These are phyloP conservation scores for Hoplodrina blanda DNA, from an alignment of 2,888 invertebrate species.

Conservation along the genomic window DNA sequence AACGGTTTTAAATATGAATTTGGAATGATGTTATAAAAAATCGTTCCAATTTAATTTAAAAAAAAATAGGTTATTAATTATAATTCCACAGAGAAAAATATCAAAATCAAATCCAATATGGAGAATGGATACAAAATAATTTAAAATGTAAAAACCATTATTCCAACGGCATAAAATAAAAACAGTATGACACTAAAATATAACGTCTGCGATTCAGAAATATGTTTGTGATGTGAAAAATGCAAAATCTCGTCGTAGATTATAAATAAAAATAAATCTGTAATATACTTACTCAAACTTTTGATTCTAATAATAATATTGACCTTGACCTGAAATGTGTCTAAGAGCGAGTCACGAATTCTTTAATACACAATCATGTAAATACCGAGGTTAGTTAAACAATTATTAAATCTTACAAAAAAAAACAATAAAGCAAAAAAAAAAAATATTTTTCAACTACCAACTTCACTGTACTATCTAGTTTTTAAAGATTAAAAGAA, in stretches of 20 bases:
- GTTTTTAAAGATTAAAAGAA: too few relatives aligned
- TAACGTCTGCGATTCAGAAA: background rate
- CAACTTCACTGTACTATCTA: too few relatives aligned
- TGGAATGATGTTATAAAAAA: background rate
- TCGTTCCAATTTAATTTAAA: too few relatives aligned
- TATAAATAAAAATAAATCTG: background rate
- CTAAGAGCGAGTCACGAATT: slow-evolving; percentile 33
- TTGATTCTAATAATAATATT: slow-evolving; percentile 26
- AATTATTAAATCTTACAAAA: background rate
- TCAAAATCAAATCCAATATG: background rate
- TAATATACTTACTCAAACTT: slow-evolving; percentile 11
- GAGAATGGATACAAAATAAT: background rate
- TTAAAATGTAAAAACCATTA: background rate
- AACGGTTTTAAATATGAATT: background rate
- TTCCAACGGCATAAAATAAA: background rate
- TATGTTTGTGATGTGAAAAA: background rate
- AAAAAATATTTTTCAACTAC: background rate
- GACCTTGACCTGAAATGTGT: slow-evolving; percentile 25
- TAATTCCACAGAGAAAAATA: too few relatives aligned
- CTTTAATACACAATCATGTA: slow-evolving; percentile 6
- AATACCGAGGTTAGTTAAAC: slow-evolving; percentile 16
- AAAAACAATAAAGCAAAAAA: background rate
- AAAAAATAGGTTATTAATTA: too few relatives aligned
- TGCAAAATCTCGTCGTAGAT: background rate
- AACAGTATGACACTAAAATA: background rate